Percentiles rank a stretch among this genome's conserved stretches.
phyloP scores from a whole-genome alignment of 2,888 invertebrate species.

The Rutpela maculata region DNA sequence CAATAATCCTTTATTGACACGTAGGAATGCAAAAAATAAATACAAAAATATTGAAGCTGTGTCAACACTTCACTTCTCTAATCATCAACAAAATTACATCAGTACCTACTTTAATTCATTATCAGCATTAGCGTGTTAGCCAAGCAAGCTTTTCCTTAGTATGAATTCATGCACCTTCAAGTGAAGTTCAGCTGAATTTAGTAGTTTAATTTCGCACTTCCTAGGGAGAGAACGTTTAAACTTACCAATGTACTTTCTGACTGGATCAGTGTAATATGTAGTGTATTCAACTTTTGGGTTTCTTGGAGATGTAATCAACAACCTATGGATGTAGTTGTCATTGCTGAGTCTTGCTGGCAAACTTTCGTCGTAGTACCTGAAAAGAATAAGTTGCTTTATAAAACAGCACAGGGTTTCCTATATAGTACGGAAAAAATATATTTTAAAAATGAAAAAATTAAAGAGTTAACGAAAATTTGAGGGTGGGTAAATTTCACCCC shows the following conservation, averaged over 20 bases:
- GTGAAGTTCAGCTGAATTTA: background rate
- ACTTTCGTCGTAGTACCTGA: conserved; percentile 63
- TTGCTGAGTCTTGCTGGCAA: conserved; percentile 80
- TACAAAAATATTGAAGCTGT: background rate
- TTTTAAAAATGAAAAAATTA: no score
- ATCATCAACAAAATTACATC: background rate
- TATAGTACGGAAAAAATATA: no score
- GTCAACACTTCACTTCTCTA: background rate
- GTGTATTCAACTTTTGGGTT: conserved; percentile 68
- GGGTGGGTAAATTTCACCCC: no score
- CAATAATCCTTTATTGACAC: background rate
- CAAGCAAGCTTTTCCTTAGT: background rate
- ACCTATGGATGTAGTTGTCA: conserved; percentile 84
- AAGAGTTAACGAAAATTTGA: no score
- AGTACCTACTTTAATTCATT: background rate
- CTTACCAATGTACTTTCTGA: conserved; percentile 82
- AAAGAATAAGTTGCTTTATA: conserved; percentile 37
- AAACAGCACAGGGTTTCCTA: background rate
- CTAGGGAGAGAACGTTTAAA: conserved; percentile 41
- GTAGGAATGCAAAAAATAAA: background rate
- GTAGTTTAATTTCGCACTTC: conserved; percentile 18
- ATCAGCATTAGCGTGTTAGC: conserved; percentile 10
- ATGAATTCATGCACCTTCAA: background rate
- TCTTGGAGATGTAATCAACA: conserved; percentile 77
- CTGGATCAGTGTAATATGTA: conserved; percentile 81